Conservation (phyloP, 2,888 invertebrate species). For the Archips crataeganus region DNA sequence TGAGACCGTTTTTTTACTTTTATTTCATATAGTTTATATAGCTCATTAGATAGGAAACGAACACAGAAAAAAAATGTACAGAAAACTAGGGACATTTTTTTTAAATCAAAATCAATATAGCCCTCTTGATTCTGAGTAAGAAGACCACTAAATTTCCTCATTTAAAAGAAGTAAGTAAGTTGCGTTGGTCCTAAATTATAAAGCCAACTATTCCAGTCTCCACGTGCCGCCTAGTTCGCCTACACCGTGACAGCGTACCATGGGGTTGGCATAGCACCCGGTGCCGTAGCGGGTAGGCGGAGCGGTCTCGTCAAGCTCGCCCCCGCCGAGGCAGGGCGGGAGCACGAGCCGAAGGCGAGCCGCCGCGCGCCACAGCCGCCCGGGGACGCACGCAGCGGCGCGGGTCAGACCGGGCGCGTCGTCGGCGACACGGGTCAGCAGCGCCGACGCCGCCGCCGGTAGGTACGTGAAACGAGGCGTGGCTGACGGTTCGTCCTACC, state of each 20-base stretch:
- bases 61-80: no score
- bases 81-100: no score
- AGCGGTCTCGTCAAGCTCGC: slow-evolving; percentile 66
- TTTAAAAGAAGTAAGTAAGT: no score
- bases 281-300: slow-evolving; percentile 63
- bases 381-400: slow-evolving; percentile 43
- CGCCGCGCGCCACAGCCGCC: slow-evolving; percentile 56
- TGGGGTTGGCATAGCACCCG: slow-evolving; percentile 75
- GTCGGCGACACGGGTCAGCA: slow-evolving; percentile 51
- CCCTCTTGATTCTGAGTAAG: no score
- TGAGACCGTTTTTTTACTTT: no score
- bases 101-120: no score
- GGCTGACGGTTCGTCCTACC: slow-evolving; percentile 69
- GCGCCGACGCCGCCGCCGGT: slow-evolving; percentile 65
- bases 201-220: background rate
- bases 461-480: slow-evolving; percentile 68
- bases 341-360: slow-evolving; percentile 61
- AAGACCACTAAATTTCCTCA: no score
- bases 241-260: slow-evolving; percentile 71
- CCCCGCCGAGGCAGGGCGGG: slow-evolving; percentile 67
- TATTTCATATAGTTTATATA: no score
- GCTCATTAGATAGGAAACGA: no score
- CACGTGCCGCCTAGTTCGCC: slow-evolving; percentile 43
- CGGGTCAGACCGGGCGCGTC: slow-evolving; percentile 51
- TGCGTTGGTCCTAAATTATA: background rate